phyloP scores from a whole-genome alignment of 2,113 vertebrate species.

The Phyllostomus discolor region DNA sequence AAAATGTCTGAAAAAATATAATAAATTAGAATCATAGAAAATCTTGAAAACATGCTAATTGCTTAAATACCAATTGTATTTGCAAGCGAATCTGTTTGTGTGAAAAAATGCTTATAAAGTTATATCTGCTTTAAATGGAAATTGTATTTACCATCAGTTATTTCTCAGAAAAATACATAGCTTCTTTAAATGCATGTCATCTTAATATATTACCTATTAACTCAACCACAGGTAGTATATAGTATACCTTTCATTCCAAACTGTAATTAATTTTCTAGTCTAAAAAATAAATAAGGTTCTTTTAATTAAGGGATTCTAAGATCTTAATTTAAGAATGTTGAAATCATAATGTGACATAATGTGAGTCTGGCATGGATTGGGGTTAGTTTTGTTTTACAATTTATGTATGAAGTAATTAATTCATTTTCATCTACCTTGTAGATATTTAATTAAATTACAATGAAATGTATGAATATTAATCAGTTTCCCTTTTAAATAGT shows the following conservation, averaged over 20 bases:
- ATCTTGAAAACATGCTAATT: constrained; percentile 50
- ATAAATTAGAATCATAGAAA: constrained; percentile 30
- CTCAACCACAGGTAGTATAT: neutral
- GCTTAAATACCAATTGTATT: constrained; percentile 11
- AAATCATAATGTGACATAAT: neutral
- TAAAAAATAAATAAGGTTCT: constrained; percentile 30
- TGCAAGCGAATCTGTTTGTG: constrained; percentile 28
- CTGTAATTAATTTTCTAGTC: neutral
- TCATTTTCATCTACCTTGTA: neutral
- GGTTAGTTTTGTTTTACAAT: neutral
- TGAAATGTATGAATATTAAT: constrained; percentile 5
- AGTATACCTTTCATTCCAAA: constrained; percentile 4
- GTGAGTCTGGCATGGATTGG: neutral
- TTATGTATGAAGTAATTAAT: neutral
- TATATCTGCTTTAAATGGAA: constrained; percentile 58
- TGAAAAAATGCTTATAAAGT: constrained; percentile 53
- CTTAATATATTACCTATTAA: constrained; percentile 40
- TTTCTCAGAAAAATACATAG: constrained; percentile 19
- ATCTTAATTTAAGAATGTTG: constrained; percentile 26
- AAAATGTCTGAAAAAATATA: constrained; percentile 38
- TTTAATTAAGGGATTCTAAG: constrained; percentile 18
- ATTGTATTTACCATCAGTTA: constrained; percentile 4
- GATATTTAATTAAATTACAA: neutral
- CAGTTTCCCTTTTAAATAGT: neutral
- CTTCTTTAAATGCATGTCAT: constrained; percentile 45